phyloP scores from a whole-genome alignment of 2,888 invertebrate genomes.

The Orthosia cruda region DNA sequence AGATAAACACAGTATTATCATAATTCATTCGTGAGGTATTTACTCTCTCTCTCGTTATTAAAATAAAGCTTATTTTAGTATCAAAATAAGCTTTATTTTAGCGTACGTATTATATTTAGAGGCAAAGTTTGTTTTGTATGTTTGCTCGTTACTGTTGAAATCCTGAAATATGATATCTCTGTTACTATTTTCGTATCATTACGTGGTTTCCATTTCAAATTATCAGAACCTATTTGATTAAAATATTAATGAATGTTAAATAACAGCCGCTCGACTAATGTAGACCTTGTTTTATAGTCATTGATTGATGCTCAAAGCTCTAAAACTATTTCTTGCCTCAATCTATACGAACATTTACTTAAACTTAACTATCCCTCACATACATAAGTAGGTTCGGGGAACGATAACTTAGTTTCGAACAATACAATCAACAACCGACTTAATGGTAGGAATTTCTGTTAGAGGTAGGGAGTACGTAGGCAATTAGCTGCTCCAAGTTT shows the following conservation, averaged over 20 bases:
- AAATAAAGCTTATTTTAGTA: slow-evolving; percentile 26
- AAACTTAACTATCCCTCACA: slow-evolving; percentile 42
- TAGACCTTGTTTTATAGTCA: neutral
- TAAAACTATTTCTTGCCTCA: slow-evolving; percentile 20
- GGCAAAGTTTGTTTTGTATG: slow-evolving; percentile 6
- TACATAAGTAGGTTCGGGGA: slow-evolving; percentile 37
- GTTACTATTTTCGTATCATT: slow-evolving; percentile 3
- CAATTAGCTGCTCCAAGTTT: slow-evolving; percentile 69
- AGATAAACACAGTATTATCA: slow-evolving; percentile 60
- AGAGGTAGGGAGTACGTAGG: slow-evolving; percentile 62
- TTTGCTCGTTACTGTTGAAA: slow-evolving; percentile 3
- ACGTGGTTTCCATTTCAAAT: neutral
- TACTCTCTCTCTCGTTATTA: slow-evolving; percentile 40
- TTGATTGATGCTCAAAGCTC: neutral
- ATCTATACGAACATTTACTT: slow-evolving; percentile 18
- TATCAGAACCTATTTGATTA: too few relatives aligned
- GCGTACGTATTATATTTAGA: slow-evolving; percentile 6
- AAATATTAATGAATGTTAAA: too few relatives aligned
- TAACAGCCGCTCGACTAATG: neutral
- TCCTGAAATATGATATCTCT: slow-evolving; percentile 2
- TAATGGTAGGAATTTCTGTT: slow-evolving; percentile 66
- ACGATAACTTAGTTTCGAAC: slow-evolving; percentile 65
- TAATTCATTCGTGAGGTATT: slow-evolving; percentile 52
- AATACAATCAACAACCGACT: slow-evolving; percentile 67
- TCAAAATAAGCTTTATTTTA: slow-evolving; percentile 29